Evolutionary conservation across 2,888 invertebrate genomes (phyloP).

Genomic region (Parnassius orleans): DNA sequence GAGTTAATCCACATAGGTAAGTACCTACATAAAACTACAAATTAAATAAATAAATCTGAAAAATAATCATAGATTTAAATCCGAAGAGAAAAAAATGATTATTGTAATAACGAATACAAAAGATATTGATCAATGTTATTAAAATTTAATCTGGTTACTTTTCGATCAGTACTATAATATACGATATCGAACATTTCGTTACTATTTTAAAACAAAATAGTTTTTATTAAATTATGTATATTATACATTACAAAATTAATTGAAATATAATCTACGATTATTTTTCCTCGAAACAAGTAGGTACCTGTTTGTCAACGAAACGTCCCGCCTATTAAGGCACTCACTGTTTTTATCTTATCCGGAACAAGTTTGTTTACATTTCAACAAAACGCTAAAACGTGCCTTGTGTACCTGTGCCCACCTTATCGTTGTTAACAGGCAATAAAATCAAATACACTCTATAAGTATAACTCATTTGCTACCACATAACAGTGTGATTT

Average conservation of each 20-base stretch:
- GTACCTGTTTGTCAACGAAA: conserved; percentile 53
- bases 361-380: conserved; percentile 79
- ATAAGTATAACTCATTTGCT: conserved; percentile 14
- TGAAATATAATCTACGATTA: conserved; percentile 1
- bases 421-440: conserved; percentile 72
- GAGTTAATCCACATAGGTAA: conserved; percentile 84
- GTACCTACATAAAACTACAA: conserved; percentile 41
- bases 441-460: conserved; percentile 62
- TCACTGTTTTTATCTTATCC: conserved; percentile 76
- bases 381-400: conserved; percentile 75
- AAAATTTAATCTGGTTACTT: too few relatives aligned
- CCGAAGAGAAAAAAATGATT: too few relatives aligned
- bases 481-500: conserved; percentile 13
- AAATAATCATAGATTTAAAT: too few relatives aligned
- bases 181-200: too few relatives aligned
- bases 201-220: too few relatives aligned
- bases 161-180: too few relatives aligned
- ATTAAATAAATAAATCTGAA: background rate
- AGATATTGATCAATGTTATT: too few relatives aligned
- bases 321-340: conserved; percentile 40
- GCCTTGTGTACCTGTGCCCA: conserved; percentile 67
- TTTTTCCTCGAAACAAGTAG: conserved; percentile 7
- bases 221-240: too few relatives aligned
- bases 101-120: background rate
- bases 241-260: too few relatives aligned